Evolutionary conservation across 1,140 invertebrate genomes (phyloP).

Genomic region (Phymorhynchus buccinoides): DNA sequence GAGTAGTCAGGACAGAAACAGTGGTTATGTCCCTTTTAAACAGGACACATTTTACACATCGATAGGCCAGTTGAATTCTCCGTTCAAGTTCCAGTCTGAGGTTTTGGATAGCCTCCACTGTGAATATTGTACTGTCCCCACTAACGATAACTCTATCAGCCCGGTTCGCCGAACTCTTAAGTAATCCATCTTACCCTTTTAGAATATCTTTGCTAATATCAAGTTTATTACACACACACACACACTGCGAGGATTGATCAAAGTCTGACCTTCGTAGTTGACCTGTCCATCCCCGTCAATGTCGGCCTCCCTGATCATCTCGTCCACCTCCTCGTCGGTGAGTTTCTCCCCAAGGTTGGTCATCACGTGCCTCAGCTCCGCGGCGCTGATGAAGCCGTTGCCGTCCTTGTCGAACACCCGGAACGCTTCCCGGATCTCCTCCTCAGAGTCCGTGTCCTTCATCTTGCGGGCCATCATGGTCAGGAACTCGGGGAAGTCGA

Average conservation of each 20-base stretch:
- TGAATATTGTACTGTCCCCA: no score
- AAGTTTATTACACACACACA: no score
- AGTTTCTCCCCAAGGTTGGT: constrained; percentile 92
- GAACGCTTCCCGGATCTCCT: constrained; percentile 98
- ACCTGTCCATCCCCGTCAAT: constrained; percentile 82
- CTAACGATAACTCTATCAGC: no score
- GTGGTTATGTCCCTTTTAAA: no score
- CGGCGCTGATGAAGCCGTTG: constrained; percentile 81
- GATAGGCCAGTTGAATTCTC: no score
- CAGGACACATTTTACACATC: no score
- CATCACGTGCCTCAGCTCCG: constrained; percentile 81
- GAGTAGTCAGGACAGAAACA: no score
- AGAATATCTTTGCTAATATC: no score
- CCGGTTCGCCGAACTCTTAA: no score
- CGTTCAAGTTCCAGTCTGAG: no score
- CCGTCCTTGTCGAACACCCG: constrained; percentile 98
- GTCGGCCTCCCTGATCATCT: constrained; percentile 94
- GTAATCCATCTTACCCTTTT: no score
- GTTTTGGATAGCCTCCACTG: no score
- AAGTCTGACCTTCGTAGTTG: constrained; percentile 57
- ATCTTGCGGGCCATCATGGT: constrained; percentile 98
- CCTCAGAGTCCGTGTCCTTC: constrained; percentile 99
- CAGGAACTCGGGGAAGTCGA: constrained; percentile 89
- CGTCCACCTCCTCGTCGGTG: constrained; percentile 90
- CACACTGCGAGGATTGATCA: background rate